Base-by-base conservation (phyloP, 2,888 invertebrate species). In the Drosophila sordidapex region DNA sequence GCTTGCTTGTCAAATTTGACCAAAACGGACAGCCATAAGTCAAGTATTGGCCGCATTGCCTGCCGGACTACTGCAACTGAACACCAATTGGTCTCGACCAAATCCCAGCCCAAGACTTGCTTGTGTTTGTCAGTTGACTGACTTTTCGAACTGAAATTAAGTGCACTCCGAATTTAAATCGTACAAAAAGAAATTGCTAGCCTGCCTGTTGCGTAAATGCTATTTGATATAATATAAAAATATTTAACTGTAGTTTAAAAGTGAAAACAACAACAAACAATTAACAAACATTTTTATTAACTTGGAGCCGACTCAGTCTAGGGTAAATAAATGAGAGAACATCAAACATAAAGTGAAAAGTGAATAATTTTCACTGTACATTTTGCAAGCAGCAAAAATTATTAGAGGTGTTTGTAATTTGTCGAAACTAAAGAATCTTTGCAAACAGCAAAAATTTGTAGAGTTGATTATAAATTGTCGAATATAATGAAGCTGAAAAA, bases 1-100 rank as follows among this genome's bases (percentile, higher is more conserved):
- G 83, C 74, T 70, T 64, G 68, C 81, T 71, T 88, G 86, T 86
- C 83, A 88, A 86, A 86, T 76, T 83, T 73, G 79, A 75, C 76
- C 82, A 60, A 77, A 72, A 72, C 69, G 75, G 81, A 82, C 87
- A 79, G 79, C 65, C 75, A 79, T 82, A 84, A 87, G 84, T 87
- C 82, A 85, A 84, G 81, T 76, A 81, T 84, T 76, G 81, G 73
- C 62, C 49, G 31, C 61, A 61, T 59, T 56, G 31, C 31, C 21
- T 31, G 11, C 40, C 57, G 21, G 43, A 11, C 27, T 15, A 1
- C 49, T 35, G 57, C 21, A 43, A 57, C 33, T 36, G 48, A 25
- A 31, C 35, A 51, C 13, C 13, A 48, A 33, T 56, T 54, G 33
- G 3, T 52, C n/a, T 15, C 35, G 38, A n/a, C n/a, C 56, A 51